phyloP scores from a whole-genome alignment of 92 coral and sea anemone species.

The Siderastrea siderea region DNA sequence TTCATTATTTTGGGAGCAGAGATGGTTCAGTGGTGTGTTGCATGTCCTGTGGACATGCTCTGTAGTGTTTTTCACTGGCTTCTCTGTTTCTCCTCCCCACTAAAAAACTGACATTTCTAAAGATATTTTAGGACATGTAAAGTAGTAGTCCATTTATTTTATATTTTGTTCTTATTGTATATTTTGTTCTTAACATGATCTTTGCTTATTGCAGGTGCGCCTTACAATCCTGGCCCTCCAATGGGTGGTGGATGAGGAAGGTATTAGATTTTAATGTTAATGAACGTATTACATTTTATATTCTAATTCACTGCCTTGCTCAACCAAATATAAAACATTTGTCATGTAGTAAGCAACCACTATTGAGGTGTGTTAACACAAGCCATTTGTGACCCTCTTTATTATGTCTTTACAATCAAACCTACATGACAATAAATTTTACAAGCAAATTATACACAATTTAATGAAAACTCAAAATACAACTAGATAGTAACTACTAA shows the following conservation, averaged over 20 bases:
- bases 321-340: background rate
- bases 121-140: no score
- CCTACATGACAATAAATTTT: no score
- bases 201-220: slow-evolving; percentile 64
- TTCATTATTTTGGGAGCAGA: no score
- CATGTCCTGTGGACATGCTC: no score
- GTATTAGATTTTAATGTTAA: slow-evolving; percentile 49
- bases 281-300: no score
- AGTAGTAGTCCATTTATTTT: no score
- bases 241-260: slow-evolving; percentile 99
- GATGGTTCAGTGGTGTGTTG: no score
- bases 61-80: no score
- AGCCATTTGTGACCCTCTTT: background rate
- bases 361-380: background rate
- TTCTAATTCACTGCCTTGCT: background rate
- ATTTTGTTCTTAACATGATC: background rate
- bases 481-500: background rate
- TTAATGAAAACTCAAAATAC: background rate
- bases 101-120: no score
- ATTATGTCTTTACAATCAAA: background rate
- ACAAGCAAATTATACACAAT: background rate
- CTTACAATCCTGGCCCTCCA: slow-evolving; percentile 94
- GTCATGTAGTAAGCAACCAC: background rate
- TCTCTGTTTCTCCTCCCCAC: no score
- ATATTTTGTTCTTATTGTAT: no score